Evolutionary conservation across 2,797 vertebrate genomes (phyloP), one percentile per base, ranked within the genome.

Genomic region (Gambelia wislizenii): DNA sequence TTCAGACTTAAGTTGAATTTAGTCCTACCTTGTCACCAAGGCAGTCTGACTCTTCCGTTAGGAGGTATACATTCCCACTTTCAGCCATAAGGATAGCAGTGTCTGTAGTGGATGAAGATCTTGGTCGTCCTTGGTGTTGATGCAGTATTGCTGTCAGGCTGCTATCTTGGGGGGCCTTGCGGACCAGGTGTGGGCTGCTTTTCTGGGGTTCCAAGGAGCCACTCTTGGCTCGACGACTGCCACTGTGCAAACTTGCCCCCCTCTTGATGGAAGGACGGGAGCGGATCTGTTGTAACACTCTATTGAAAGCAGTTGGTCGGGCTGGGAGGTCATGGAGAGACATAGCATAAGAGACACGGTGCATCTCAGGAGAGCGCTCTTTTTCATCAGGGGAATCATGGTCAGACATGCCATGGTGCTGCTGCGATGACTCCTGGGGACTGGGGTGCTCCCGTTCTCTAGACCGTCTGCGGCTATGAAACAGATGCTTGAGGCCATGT

Each of bases 401-500:
- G 92, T 98, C 97, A 0, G 97, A 98, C 69, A 86, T 54, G 74
- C 95, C 97, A 86, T 94, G 94, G 5, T 88, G 86, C 0, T 90
- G 90, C 59, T 90, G 95, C 56, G 90, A 94, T 8, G 96, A 64
- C 67, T 97, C 97, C 93, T 97, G 97, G 6, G 96, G 88, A 27
- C 89, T 91, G 70, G 95, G 97, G 16, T 97, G 97, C 89, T 98
- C 98, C 56, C 97, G 95, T 83, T 98, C 98, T 84, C 97, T 94
- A 0, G 97, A 98, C 82, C 98, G 95, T 84, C 97, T 97, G 59
- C 97, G 97, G 93, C 97, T 98, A 90, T 98, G 98, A 94, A 98
- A 98, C 16, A 98, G 97, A 93, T 98, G 98, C 96, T 98, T 98
- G 87, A 98, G 95, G 91, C 98, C 98, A 85, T 98, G 98, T 94